These are phyloP conservation scores for Ginglymostoma cirratum DNA, from an alignment of 2,113 vertebrate species.

Conservation along the genomic window DNA sequence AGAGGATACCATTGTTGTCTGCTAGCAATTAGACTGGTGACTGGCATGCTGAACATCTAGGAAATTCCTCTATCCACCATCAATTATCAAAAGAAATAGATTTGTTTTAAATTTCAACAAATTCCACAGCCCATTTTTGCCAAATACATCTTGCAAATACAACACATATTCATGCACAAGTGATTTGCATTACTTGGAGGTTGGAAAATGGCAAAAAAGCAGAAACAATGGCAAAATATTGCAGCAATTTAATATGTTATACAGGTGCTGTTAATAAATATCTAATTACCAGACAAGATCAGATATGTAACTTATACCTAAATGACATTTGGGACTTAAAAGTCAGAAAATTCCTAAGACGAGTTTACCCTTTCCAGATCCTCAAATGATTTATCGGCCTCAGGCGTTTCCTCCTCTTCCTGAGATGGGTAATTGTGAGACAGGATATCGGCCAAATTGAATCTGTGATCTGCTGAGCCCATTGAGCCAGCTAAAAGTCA, in stretches of 20 bases:
- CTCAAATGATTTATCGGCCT: conserved; percentile 57
- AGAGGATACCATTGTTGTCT: neutral
- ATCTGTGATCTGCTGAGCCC: conserved; percentile 61
- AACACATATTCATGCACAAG: neutral
- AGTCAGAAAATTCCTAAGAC: neutral
- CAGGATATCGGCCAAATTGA: conserved; percentile 67
- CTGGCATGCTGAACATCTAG: neutral
- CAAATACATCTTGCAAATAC: neutral
- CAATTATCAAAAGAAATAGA: neutral
- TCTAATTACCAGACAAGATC: neutral
- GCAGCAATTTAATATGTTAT: neutral
- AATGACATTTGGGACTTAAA: conserved; percentile 51
- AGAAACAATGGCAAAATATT: neutral
- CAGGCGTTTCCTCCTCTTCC: conserved; percentile 49
- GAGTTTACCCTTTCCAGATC: conserved; percentile 54
- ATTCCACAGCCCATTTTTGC: neutral
- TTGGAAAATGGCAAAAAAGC: neutral
- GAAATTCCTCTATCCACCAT: neutral
- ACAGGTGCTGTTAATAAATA: neutral
- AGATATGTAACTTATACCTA: conserved; percentile 47
- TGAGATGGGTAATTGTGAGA: conserved; percentile 61
- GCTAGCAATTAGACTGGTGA: neutral
- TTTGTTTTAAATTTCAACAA: neutral
- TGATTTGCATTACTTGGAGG: neutral
- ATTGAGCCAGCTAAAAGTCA: conserved; percentile 53